Percentiles rank a stretch among this genome's conserved stretches.
Evolutionary conservation across 2,113 vertebrate species (phyloP).

Genomic region (Halichoerus grypus): DNA sequence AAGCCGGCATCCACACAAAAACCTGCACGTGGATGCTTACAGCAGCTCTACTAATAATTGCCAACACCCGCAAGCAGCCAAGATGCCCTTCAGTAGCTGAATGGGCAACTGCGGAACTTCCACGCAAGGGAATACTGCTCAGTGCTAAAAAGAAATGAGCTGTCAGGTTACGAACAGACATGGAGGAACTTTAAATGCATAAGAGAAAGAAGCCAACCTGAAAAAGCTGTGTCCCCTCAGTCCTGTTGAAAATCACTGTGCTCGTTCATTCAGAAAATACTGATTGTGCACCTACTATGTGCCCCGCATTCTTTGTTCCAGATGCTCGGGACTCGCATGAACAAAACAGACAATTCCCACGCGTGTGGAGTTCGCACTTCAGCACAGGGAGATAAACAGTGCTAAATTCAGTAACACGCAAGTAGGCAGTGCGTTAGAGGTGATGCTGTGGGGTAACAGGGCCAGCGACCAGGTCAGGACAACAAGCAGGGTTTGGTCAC

Average conservation of each 20-base stretch:
- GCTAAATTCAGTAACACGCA: fast-evolving
- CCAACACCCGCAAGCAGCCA: too few species aligned
- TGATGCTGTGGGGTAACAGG: background rate
- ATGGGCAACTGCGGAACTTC: too few species aligned
- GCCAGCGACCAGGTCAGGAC: background rate
- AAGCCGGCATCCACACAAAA: too few species aligned
- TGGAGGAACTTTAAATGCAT: background rate
- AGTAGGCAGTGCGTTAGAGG: background rate
- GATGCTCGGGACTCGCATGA: background rate
- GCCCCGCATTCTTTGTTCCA: background rate
- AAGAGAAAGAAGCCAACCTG: background rate
- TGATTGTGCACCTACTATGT: fast-evolving
- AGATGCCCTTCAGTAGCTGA: too few species aligned
- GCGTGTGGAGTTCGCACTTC: too few species aligned
- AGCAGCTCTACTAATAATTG: too few species aligned
- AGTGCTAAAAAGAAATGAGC: too few species aligned
- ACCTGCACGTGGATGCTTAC: too few species aligned
- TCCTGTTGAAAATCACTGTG: background rate
- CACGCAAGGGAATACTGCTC: too few species aligned
- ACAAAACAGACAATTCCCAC: too few species aligned
- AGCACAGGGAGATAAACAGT: background rate
- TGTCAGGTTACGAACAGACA: too few species aligned
- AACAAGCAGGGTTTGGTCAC: background rate
- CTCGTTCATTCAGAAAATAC: background rate
- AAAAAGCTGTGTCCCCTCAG: background rate